Conservation (phyloP, 2,888 invertebrate genomes). For the Orgyia antiqua region DNA sequence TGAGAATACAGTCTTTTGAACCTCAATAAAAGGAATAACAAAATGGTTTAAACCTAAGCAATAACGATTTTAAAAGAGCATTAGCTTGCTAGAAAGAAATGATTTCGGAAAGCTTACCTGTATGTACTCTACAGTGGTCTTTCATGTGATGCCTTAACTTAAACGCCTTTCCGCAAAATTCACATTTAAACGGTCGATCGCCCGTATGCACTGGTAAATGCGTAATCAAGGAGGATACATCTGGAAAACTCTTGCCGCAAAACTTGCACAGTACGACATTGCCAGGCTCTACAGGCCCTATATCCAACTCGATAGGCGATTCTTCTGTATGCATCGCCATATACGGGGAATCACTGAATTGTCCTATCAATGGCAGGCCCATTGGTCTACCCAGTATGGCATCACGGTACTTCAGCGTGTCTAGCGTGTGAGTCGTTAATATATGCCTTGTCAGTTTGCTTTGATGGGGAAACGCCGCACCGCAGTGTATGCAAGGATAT, state of each 20-base stretch:
- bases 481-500: constrained; percentile 94
- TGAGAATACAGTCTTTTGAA: too few relatives aligned
- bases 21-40: too few relatives aligned
- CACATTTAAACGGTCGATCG: constrained; percentile 94
- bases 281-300: constrained; percentile 81
- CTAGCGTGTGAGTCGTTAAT: constrained; percentile 92
- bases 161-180: constrained; percentile 96
- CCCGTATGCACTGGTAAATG: constrained; percentile 94
- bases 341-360: constrained; percentile 67
- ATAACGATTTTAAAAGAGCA: too few relatives aligned
- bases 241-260: constrained; percentile 94
- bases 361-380: constrained; percentile 61
- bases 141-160: constrained; percentile 96
- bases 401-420: constrained; percentile 91
- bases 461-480: constrained; percentile 92
- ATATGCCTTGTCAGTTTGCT: constrained; percentile 94
- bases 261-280: constrained; percentile 93
- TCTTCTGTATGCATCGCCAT: constrained; percentile 76
- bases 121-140: constrained; percentile 95
- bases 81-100: too few relatives aligned
- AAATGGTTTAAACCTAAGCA: too few relatives aligned
- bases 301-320: constrained; percentile 78
- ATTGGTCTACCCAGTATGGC: constrained; percentile 69
- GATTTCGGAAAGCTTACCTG: constrained; percentile 80
- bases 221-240: constrained; percentile 91